These are phyloP conservation scores for Hystrix brachyura DNA, from an alignment of 2,113 vertebrate species.

Conservation along the genomic window DNA sequence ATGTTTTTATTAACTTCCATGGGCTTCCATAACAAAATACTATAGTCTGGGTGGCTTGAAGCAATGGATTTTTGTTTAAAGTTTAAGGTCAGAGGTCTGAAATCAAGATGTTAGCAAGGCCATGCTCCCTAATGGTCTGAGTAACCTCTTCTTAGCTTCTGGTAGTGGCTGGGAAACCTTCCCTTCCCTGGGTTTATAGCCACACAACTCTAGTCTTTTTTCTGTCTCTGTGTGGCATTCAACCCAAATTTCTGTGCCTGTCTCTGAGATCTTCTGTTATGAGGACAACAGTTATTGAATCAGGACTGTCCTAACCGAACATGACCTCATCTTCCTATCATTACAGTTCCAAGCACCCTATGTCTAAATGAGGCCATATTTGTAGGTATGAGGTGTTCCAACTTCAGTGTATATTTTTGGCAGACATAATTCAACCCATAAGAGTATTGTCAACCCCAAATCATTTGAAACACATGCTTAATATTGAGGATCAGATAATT, in stretches of 20 bases:
- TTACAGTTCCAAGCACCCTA: not conserved
- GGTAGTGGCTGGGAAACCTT: not conserved
- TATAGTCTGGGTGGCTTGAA: not conserved
- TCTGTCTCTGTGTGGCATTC: not conserved
- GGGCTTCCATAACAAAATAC: not conserved
- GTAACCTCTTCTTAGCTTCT: not conserved
- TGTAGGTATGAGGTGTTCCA: not conserved
- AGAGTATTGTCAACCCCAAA: not conserved
- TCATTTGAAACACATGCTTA: not conserved
- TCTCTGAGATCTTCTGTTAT: not conserved
- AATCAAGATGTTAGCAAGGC: not conserved
- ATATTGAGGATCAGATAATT: not conserved
- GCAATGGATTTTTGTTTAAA: not conserved
- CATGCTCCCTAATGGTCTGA: not conserved
- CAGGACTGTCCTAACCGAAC: not conserved
- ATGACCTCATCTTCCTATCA: not conserved
- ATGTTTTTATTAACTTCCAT: not conserved
- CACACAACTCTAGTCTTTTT: not conserved
- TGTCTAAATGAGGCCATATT: not conserved
- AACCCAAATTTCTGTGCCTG: not conserved
- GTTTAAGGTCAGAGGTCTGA: not conserved
- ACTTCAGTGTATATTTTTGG: not conserved
- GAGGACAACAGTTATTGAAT: not conserved
- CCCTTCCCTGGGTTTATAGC: not conserved
- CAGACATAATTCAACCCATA: not conserved